Evolutionary conservation across 2,113 vertebrate species (phyloP).

Genomic region (Antennarius striatus): DNA sequence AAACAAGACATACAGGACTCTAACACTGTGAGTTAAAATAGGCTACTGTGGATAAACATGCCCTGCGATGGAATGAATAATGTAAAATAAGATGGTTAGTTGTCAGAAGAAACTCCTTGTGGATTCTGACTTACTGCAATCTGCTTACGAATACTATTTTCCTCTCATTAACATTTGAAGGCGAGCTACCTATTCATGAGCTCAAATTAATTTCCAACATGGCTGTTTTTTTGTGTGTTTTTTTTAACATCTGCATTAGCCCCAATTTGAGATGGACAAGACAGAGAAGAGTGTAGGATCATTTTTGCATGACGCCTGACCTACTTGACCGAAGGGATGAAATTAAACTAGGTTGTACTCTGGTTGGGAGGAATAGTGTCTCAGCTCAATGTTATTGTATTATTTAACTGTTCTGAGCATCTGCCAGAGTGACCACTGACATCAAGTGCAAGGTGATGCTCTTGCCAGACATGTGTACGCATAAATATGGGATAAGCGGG

Average conservation of each 20-base stretch:
- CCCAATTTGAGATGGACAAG: conserved; percentile 44
- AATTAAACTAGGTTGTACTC: conserved; percentile 54
- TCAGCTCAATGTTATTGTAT: conserved; percentile 51
- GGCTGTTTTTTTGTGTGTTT: not conserved
- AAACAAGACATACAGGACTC: conserved; percentile 58
- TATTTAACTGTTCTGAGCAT: conserved; percentile 58
- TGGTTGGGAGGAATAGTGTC: conserved; percentile 47
- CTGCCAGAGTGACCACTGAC: conserved; percentile 59
- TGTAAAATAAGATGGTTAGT: conserved; percentile 72
- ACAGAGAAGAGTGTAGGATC: conserved; percentile 25
- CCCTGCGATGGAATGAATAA: conserved; percentile 75
- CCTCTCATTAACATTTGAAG: conserved; percentile 55
- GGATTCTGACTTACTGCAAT: conserved; percentile 53
- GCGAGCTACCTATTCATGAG: conserved; percentile 49
- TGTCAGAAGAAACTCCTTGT: conserved; percentile 62
- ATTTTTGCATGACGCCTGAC: conserved; percentile 52
- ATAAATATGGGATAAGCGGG: conserved; percentile 30
- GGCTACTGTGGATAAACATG: conserved; percentile 66
- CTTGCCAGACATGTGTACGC: conserved; percentile 29
- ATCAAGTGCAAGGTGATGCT: conserved; percentile 16
- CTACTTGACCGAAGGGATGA: conserved; percentile 54
- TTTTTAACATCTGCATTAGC: conserved; percentile 15
- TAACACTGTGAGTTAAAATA: conserved; percentile 69
- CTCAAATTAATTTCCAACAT: conserved; percentile 33
- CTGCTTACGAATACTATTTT: conserved; percentile 54